A percentile compares a stretch with the other conserved stretches of the same genome.
Evolutionary conservation across 2,113 vertebrate genomes (phyloP).

Genomic region (Aix galericulata): DNA sequence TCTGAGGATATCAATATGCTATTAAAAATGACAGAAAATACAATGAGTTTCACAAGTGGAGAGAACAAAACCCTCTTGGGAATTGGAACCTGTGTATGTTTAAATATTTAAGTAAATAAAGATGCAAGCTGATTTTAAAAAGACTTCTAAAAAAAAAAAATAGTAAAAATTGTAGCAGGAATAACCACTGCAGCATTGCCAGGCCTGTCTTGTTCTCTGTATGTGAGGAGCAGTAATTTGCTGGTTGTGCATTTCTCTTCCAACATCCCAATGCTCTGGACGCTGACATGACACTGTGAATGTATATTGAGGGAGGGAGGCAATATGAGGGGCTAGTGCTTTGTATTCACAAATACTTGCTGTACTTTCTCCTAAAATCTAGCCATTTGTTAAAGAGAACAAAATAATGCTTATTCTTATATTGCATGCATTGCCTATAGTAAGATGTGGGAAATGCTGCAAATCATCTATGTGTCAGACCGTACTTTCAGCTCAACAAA

Average conservation of each 20-base stretch:
- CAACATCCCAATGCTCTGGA: not conserved
- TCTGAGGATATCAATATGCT: not conserved
- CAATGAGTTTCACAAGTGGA: not conserved
- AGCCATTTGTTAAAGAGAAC: not conserved
- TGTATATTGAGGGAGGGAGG: not conserved
- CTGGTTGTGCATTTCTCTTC: not conserved
- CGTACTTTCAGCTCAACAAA: not conserved
- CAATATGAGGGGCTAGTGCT: not conserved
- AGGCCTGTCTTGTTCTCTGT: not conserved
- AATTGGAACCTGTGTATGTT: not conserved
- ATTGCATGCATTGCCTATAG: not conserved
- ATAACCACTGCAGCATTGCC: not conserved
- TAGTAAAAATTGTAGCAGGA: not conserved
- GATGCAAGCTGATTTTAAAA: not conserved
- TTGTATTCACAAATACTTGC: not conserved
- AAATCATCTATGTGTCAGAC: not conserved
- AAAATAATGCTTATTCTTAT: not conserved
- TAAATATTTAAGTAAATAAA: constrained; percentile 25
- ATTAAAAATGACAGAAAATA: not conserved
- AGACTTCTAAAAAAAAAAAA: not conserved
- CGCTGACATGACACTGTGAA: not conserved
- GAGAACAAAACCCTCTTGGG: not conserved
- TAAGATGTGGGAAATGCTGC: not conserved
- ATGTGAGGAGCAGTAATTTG: not conserved
- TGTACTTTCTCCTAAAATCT: not conserved